A percentile compares a stretch with the other conserved stretches of the same genome.
Conservation (phyloP, 1,140 invertebrate species). For the Asobara japonica region DNA sequence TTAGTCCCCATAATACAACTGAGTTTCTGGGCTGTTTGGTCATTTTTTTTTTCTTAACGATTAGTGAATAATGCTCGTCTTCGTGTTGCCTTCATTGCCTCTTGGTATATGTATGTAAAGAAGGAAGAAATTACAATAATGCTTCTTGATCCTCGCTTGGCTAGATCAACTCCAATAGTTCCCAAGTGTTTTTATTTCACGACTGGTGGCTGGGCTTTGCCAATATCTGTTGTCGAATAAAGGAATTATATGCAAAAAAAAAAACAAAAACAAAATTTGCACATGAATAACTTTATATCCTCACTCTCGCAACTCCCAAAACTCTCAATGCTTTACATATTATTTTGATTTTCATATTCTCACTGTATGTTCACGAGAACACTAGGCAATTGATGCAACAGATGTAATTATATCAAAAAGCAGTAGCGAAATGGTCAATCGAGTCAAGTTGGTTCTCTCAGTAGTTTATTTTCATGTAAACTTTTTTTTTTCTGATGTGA, state of each 20-base stretch:
- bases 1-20: no score
- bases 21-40: no score
- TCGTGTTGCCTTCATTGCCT: constrained; percentile 4
- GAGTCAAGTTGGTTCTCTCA: no score
- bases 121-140: constrained; percentile 2
- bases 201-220: constrained; percentile 14
- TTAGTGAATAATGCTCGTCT: constrained; percentile 4
- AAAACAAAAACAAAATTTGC: not conserved
- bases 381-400: not conserved
- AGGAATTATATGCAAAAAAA: not conserved
- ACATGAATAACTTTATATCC: not conserved
- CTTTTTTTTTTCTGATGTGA: no score
- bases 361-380: not conserved
- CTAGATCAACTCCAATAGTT: not conserved
- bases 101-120: not conserved
- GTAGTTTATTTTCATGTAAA: no score
- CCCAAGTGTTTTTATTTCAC: not conserved
- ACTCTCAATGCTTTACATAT: not conserved
- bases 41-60: not conserved
- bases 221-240: constrained; percentile 5
- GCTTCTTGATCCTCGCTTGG: constrained; percentile 17
- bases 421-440: no score
- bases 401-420: no score
- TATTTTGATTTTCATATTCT: not conserved
- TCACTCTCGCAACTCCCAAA: not conserved